Conservation (phyloP, 1,140 invertebrate species). For the Bombus soroeensis region DNA sequence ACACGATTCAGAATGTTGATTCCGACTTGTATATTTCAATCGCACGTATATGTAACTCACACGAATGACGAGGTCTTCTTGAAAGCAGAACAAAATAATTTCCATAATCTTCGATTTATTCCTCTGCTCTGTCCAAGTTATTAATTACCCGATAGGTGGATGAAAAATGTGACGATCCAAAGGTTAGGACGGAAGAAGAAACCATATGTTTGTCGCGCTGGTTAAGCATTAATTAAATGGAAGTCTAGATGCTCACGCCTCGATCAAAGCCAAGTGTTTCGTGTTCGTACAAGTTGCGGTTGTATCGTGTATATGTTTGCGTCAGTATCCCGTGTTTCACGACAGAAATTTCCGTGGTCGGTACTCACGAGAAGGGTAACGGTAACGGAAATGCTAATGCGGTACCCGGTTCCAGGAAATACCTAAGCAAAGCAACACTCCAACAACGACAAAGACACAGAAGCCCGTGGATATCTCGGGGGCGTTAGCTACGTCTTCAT, state of each 20-base stretch:
- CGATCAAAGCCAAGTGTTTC: slow-evolving; percentile 41
- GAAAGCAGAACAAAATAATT: not conserved
- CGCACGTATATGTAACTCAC: too few relatives aligned
- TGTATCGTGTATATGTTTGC: slow-evolving; percentile 47
- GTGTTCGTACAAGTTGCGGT: slow-evolving; percentile 23
- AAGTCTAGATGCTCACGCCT: not conserved
- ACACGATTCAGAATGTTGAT: not conserved
- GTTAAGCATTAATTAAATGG: slow-evolving; percentile 29
- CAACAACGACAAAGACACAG: slow-evolving; percentile 52
- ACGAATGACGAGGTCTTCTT: not conserved
- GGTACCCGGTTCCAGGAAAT: slow-evolving; percentile 61
- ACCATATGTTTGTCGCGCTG: not conserved
- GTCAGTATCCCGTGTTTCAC: slow-evolving; percentile 24
- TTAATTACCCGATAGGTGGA: not conserved
- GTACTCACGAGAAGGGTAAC: slow-evolving; percentile 64
- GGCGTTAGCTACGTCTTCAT: slow-evolving; percentile 63
- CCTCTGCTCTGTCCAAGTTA: not conserved
- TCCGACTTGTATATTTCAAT: not conserved
- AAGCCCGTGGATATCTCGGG: slow-evolving; percentile 66
- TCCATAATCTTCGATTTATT: not conserved
- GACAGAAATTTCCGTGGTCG: slow-evolving; percentile 66
- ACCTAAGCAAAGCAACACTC: slow-evolving; percentile 58
- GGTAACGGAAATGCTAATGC: slow-evolving; percentile 78
- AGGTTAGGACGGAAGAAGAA: not conserved
- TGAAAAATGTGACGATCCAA: not conserved